Evolutionary conservation across 2,113 vertebrate genomes (phyloP).

Genomic region (Terrapene triunguis): DNA sequence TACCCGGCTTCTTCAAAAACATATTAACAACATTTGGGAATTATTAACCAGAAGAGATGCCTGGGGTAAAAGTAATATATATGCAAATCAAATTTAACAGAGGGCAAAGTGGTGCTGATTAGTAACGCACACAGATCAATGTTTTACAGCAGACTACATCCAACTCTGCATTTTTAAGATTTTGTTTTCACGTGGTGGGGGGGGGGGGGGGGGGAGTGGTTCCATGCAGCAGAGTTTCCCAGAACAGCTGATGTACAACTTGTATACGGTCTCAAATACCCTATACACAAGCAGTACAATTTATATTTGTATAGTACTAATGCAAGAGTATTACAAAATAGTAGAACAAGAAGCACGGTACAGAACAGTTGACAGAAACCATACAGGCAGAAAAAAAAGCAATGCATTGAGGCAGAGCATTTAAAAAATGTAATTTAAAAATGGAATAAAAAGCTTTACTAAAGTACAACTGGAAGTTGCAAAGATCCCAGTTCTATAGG

Average conservation of each 20-base stretch:
- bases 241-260: neutral
- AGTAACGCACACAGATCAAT: neutral
- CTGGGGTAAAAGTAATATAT: neutral
- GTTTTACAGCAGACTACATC: neutral
- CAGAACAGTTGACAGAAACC: neutral
- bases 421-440: neutral
- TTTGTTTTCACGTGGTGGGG: neutral
- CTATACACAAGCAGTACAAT: neutral
- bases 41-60: neutral
- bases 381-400: neutral
- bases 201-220: rapidly evolving
- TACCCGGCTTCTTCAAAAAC: neutral
- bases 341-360: neutral
- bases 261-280: neutral
- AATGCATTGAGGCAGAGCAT: neutral
- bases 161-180: neutral
- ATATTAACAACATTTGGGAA: neutral
- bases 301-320: neutral
- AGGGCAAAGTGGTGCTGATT: neutral
- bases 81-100: neutral
- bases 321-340: neutral
- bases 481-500: neutral
- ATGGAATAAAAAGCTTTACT: neutral
- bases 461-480: neutral
- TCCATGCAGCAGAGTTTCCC: neutral